Conservation (phyloP, 2,113 vertebrate species). For the Chlorodrepanis virens region DNA sequence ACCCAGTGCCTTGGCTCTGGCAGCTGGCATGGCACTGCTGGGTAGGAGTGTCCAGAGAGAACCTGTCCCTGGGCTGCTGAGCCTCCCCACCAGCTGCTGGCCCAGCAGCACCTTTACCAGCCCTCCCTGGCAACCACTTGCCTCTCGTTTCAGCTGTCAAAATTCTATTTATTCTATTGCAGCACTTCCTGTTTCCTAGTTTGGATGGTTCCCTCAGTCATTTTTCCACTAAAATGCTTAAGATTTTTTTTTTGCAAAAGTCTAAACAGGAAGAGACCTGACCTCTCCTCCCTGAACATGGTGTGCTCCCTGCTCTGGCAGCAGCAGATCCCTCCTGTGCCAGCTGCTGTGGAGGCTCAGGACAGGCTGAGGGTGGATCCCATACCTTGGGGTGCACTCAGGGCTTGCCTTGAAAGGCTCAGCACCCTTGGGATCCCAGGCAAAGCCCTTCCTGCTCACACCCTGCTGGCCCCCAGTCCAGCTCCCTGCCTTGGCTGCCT, state of each 20-base stretch:
- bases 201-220: neutral
- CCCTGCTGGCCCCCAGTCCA: neutral
- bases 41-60: neutral
- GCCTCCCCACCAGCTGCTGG: neutral
- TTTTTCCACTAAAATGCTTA: conserved; percentile 45
- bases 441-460: neutral
- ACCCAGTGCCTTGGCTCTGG: neutral
- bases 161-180: neutral
- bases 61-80: neutral
- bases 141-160: neutral
- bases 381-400: neutral
- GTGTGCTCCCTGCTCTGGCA: conserved; percentile 45
- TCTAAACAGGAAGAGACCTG: conserved; percentile 63
- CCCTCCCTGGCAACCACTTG: neutral
- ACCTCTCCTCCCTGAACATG: conserved; percentile 42
- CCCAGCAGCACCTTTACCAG: neutral
- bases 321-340: neutral
- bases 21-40: neutral
- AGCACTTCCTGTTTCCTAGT: conserved; percentile 18
- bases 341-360: neutral
- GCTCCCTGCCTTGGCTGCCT: neutral
- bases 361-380: neutral
- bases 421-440: neutral
- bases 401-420: neutral
- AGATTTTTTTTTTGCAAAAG: neutral